These are phyloP conservation scores for Ibycter americanus DNA, from an alignment of 2,797 vertebrate genomes.

Conservation along the genomic window DNA sequence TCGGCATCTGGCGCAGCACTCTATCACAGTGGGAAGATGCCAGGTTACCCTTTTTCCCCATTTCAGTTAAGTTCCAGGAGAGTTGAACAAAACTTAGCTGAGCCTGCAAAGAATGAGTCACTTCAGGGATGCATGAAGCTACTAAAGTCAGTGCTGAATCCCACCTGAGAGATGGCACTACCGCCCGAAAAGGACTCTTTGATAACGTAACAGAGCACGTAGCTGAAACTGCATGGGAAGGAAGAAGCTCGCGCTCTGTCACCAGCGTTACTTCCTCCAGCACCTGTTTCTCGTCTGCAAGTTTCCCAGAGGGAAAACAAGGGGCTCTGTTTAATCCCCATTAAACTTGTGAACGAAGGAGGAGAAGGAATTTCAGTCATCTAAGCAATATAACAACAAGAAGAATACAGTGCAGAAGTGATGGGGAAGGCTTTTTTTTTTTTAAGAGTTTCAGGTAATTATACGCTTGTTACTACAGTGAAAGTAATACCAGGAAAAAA, in stretches of 20 bases:
- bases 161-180: neutral
- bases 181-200: neutral
- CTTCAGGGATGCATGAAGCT: neutral
- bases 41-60: neutral
- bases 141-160: neutral
- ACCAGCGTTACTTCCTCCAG: neutral
- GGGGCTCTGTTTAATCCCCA: neutral
- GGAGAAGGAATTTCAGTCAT: neutral
- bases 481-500: neutral
- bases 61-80: neutral
- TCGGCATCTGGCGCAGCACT: neutral
- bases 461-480: neutral
- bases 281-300: conserved; percentile 16
- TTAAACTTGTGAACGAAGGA: neutral
- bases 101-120: neutral
- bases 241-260: neutral
- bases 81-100: neutral
- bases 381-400: neutral
- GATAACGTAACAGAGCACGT: neutral
- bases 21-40: neutral
- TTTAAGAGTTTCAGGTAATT: neutral
- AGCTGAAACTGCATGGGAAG: neutral
- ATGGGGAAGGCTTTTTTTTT: neutral
- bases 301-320: neutral
- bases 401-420: neutral